Conservation (phyloP, 2,888 invertebrate genomes). For the Amiota mariae region DNA sequence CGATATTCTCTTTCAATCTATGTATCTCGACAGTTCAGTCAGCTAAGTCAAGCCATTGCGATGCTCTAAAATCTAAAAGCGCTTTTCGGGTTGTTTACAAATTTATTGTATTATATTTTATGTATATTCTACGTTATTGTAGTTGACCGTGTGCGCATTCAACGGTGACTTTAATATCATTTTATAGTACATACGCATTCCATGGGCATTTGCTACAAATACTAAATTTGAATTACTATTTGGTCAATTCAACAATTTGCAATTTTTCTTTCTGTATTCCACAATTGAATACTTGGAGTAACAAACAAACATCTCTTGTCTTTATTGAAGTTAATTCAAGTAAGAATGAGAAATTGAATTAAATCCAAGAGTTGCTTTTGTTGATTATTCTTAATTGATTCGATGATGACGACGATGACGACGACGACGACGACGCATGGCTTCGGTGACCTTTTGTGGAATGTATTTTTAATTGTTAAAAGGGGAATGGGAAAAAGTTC, state of each 20-base stretch:
- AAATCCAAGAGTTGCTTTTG: slow-evolving; percentile 16
- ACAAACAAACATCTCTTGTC: no score
- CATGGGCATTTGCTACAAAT: not conserved
- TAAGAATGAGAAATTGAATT: no score
- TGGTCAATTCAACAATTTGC: not conserved
- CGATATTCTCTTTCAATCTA: no score
- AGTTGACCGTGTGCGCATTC: slow-evolving; percentile 10
- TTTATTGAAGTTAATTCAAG: not conserved
- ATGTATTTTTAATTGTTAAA: not conserved
- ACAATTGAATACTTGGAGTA: not conserved
- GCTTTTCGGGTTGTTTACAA: no score
- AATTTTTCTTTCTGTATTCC: not conserved
- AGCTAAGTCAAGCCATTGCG: no score
- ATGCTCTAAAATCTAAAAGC: no score
- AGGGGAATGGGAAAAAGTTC: not conserved
- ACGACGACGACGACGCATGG: slow-evolving; percentile 6
- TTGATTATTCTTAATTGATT: slow-evolving; percentile 28
- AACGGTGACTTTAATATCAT: slow-evolving; percentile 4
- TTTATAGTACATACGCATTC: no score
- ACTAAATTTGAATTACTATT: not conserved
- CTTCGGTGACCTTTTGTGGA: not conserved
- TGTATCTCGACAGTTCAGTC: no score
- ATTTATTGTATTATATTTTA: no score
- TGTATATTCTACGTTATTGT: not conserved
- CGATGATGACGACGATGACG: slow-evolving; percentile 13